phyloP scores from a whole-genome alignment of 2,888 invertebrate genomes.

The Monopis laevigella region DNA sequence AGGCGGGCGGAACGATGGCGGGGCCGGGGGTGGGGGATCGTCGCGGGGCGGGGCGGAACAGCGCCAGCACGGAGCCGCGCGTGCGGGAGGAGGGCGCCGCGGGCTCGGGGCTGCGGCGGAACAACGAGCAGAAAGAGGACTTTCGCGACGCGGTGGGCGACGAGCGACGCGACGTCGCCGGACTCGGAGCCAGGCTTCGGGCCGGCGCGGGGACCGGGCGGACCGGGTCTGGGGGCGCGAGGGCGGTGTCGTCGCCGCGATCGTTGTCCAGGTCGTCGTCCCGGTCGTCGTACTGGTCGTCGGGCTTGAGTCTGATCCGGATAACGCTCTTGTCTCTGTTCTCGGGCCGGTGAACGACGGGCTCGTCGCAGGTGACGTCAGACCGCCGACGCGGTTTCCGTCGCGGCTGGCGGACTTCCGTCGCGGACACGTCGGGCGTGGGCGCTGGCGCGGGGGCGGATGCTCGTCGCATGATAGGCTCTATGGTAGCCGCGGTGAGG shows the following conservation, averaged over 20 bases:
- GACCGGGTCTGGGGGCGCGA: constrained; percentile 57
- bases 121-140: constrained; percentile 83
- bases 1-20: constrained; percentile 36
- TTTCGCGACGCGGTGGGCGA: constrained; percentile 74
- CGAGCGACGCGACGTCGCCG: constrained; percentile 73
- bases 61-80: constrained; percentile 69
- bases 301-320: constrained; percentile 78
- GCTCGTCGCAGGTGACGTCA: constrained; percentile 33
- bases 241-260: neutral
- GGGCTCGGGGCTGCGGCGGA: constrained; percentile 51
- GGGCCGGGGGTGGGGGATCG: constrained; percentile 31
- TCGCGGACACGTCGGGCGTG: constrained; percentile 16
- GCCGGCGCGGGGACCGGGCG: constrained; percentile 55
- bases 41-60: constrained; percentile 69
- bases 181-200: constrained; percentile 16
- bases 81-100: constrained; percentile 12
- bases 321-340: constrained; percentile 53
- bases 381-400: neutral
- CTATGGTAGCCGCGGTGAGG: constrained; percentile 14
- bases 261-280: constrained; percentile 39
- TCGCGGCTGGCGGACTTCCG: neutral
- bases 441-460: constrained; percentile 14
- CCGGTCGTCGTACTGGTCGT: constrained; percentile 72
- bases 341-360: constrained; percentile 38
- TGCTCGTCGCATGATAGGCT: too few species aligned